Evolutionary conservation across 37 sponge, comb jelly and placozoan species (phyloP).

Genomic region (Agelas oroides): DNA sequence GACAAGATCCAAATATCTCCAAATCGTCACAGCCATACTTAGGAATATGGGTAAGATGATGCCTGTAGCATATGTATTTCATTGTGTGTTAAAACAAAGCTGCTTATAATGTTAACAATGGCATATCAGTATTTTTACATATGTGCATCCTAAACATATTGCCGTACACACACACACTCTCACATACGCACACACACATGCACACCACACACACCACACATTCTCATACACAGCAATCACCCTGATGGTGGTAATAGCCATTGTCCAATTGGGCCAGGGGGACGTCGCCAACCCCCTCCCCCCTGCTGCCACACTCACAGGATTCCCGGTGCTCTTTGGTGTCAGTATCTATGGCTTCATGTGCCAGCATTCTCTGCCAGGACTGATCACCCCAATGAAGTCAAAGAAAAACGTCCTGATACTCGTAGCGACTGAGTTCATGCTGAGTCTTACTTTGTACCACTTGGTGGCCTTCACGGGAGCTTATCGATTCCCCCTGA

Average conservation of each 20-base stretch:
- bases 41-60: conserved; percentile 83
- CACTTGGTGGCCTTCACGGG: conserved; percentile 85
- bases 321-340: conserved; percentile 88
- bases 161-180: neutral
- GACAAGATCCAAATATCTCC: conserved; percentile 86
- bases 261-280: conserved; percentile 64
- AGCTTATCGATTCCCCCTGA: conserved; percentile 57
- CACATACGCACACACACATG: no score
- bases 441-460: conserved; percentile 78
- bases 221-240: conserved; percentile 82
- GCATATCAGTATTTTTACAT: no score
- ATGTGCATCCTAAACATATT: no score
- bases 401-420: conserved; percentile 72
- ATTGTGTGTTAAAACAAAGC: no score
- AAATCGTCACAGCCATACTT: conserved; percentile 84
- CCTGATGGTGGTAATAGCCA: conserved; percentile 77
- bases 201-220: neutral
- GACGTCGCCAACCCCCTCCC: conserved; percentile 38
- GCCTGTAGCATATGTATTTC: no score
- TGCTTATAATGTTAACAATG: no score
- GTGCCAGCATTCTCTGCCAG: conserved; percentile 99
- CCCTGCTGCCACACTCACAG: conserved; percentile 35
- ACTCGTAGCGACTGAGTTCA: conserved; percentile 67
- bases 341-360: conserved; percentile 96
- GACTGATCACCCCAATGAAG: conserved; percentile 96